Conservation (phyloP, 2,113 vertebrate genomes). For the Plotosus lineatus region DNA sequence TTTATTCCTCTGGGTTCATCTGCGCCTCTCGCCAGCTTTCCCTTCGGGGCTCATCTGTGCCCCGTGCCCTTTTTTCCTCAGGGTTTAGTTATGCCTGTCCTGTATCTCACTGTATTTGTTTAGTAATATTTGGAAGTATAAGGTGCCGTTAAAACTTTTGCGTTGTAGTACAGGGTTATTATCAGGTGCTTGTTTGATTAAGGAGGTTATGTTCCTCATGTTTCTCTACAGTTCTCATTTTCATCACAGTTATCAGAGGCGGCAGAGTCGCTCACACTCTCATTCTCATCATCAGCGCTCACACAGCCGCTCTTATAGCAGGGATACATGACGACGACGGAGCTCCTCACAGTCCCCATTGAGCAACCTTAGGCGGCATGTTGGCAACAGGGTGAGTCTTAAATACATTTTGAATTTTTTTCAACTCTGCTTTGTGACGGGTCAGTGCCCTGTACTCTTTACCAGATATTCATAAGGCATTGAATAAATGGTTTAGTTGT, state of each 20-base stretch:
- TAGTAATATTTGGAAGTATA: too few species aligned
- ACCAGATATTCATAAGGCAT: not conserved
- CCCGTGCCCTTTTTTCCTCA: too few species aligned
- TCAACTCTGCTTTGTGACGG: not conserved
- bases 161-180: not conserved
- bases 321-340: slow-evolving; percentile 82
- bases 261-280: slow-evolving; percentile 85
- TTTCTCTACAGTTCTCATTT: slow-evolving; percentile 79
- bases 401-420: not conserved
- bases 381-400: slow-evolving; percentile 84
- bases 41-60: not conserved
- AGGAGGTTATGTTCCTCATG: not conserved
- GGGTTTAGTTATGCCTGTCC: too few species aligned
- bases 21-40: too few species aligned
- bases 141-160: too few species aligned
- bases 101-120: not conserved
- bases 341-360: slow-evolving; percentile 94
- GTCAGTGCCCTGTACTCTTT: not conserved
- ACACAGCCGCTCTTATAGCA: slow-evolving; percentile 86
- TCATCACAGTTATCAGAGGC: slow-evolving; percentile 86
- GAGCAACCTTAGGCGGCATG: slow-evolving; percentile 90
- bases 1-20: not conserved
- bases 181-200: not conserved
- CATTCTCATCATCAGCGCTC: slow-evolving; percentile 84
- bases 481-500: not conserved